Conservation (phyloP, 1,140 invertebrate species). For the Orius insidiosus region DNA sequence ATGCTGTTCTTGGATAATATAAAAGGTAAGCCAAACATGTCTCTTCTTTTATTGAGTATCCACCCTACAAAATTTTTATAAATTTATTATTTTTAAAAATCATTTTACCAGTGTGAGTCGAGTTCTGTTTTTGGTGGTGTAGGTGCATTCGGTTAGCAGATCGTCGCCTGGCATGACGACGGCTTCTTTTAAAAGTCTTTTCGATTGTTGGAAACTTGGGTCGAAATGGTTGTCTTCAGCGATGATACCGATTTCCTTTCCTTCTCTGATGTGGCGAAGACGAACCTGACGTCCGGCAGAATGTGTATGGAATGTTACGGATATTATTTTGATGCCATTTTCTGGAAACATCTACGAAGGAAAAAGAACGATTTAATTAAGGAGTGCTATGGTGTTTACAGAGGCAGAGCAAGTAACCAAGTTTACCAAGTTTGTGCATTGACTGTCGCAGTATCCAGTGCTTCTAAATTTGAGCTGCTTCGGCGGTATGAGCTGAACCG, state of each 20-base stretch:
- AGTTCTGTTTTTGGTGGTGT: conserved; percentile 31
- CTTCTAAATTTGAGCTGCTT: conserved; percentile 50
- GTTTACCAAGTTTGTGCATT: conserved; percentile 58
- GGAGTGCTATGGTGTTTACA: too few species aligned
- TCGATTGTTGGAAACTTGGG: conserved; percentile 63
- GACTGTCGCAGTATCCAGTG: conserved; percentile 59
- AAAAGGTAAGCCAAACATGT: conserved; percentile 71
- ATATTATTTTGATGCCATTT: conserved; percentile 60
- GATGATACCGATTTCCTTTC: conserved; percentile 53
- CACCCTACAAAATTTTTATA: conserved; percentile 36
- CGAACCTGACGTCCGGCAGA: conserved; percentile 55
- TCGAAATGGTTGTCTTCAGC: conserved; percentile 62
- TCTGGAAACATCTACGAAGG: conserved; percentile 55
- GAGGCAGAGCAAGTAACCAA: too few species aligned
- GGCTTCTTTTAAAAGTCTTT: conserved; percentile 48
- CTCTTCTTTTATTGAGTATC: conserved; percentile 64
- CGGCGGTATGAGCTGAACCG: conserved; percentile 64
- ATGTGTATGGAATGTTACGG: conserved; percentile 63
- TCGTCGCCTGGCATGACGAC: conserved; percentile 59
- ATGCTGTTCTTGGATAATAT: conserved; percentile 59
- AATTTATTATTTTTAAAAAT: not conserved
- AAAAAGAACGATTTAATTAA: too few species aligned
- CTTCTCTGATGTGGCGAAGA: conserved; percentile 56
- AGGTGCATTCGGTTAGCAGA: conserved; percentile 64
- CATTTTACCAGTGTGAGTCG: conserved; percentile 23